phyloP scores from a whole-genome alignment of 1,140 invertebrate genomes.

The Dendroctonus valens region DNA sequence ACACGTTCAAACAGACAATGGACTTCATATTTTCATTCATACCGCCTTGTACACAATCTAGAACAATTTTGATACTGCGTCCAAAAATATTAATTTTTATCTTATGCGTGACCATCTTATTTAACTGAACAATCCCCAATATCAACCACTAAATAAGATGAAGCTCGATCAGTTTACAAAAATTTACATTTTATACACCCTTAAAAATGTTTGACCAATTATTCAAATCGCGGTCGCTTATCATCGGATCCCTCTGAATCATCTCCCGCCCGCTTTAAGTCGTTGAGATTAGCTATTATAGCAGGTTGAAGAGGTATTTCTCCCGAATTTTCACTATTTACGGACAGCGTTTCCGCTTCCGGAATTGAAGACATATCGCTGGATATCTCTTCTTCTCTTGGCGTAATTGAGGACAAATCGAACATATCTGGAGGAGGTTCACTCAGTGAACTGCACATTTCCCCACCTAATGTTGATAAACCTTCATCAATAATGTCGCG shows the following conservation, averaged over 20 bases:
- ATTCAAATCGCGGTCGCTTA: conserved; percentile 37
- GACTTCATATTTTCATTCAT: not conserved
- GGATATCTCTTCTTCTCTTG: conserved; percentile 33
- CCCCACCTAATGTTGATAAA: conserved; percentile 42
- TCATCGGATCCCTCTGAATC: conserved; percentile 15
- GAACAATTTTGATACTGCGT: not conserved
- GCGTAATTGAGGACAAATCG: conserved; percentile 37
- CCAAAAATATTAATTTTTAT: not conserved
- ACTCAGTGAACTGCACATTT: conserved; percentile 49
- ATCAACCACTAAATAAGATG: not conserved
- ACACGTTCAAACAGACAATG: not conserved
- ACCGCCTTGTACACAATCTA: not conserved
- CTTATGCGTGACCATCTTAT: not conserved
- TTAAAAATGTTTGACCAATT: conserved; percentile 7
- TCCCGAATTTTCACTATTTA: conserved; percentile 41
- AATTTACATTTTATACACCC: conserved; percentile 10
- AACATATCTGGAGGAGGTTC: conserved; percentile 51
- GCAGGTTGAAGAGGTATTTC: conserved; percentile 46
- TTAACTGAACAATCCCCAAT: not conserved
- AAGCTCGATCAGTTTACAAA: conserved; percentile 3
- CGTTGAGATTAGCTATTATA: conserved; percentile 37
- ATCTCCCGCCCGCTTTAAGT: conserved; percentile 23
- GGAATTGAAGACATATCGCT: conserved; percentile 34
- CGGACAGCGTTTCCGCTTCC: conserved; percentile 34
- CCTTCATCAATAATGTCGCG: conserved; percentile 36